Evolutionary conservation across 2,888 invertebrate species (phyloP).

Genomic region (Philhelius pedissequus): DNA sequence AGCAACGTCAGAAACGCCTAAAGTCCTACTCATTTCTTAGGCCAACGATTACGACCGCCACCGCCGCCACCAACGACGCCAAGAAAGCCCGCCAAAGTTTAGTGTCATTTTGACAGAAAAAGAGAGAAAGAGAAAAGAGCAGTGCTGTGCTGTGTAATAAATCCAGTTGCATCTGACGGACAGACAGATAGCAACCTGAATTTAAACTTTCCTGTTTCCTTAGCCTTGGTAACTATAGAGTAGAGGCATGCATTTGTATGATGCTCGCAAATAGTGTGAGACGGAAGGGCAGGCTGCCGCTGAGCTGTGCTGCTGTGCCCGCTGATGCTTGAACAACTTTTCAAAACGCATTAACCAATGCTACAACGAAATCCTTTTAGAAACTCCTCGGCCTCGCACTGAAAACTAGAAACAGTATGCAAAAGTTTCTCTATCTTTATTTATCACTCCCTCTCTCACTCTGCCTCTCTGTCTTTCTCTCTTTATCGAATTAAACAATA

Average conservation of each 20-base stretch:
- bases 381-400: neutral
- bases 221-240: too few species aligned
- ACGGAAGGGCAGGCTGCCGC: neutral
- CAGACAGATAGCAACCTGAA: conserved; percentile 54
- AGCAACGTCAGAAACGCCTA: conserved; percentile 21
- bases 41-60: conserved; percentile 25
- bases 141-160: conserved; percentile 19
- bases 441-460: neutral
- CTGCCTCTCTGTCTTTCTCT: neutral
- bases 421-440: conserved; percentile 42
- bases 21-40: conserved; percentile 16
- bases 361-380: conserved; percentile 65
- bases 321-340: conserved; percentile 49
- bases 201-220: conserved; percentile 31
- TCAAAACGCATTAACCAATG: conserved; percentile 64
- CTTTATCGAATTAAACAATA: neutral
- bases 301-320: neutral
- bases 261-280: neutral
- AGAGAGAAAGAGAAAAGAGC: neutral
- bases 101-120: conserved; percentile 29
- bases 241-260: neutral
- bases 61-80: neutral
- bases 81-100: conserved; percentile 24
- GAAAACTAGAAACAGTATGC: neutral
- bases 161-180: conserved; percentile 49